Evolutionary conservation across 2,888 invertebrate species (phyloP).

Genomic region (Drosophila ustulata): DNA sequence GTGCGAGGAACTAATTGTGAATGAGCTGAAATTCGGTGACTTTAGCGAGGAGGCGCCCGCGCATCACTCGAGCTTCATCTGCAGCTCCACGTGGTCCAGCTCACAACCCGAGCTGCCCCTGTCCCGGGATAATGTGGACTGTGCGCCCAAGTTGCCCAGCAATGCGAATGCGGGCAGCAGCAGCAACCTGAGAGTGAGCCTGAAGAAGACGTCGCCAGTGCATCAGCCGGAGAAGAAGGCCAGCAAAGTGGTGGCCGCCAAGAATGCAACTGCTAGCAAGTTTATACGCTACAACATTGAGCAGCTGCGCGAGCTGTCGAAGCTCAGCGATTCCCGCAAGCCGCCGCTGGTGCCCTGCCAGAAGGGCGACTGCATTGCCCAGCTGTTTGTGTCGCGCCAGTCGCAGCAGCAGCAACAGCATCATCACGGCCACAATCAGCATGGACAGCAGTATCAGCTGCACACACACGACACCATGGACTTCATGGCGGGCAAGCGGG

Average conservation of each 20-base stretch:
- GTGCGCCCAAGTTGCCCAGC: conserved; percentile 24
- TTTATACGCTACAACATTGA: conserved; percentile 72
- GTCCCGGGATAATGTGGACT: conserved; percentile 58
- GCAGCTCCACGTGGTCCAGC: conserved; percentile 69
- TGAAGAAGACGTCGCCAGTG: conserved; percentile 40
- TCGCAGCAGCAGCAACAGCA: conserved; percentile 50
- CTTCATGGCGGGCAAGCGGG: conserved; percentile 73
- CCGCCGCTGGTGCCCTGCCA: conserved; percentile 78
- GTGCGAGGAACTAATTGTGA: conserved; percentile 27
- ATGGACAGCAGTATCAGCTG: conserved; percentile 79
- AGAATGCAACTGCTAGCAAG: conserved; percentile 21
- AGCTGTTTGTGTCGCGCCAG: conserved; percentile 79
- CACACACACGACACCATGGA: conserved; percentile 81
- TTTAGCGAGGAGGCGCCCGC: conserved; percentile 60
- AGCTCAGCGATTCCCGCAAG: conserved; percentile 67
- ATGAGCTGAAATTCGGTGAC: conserved; percentile 74
- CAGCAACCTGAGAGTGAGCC: neutral
- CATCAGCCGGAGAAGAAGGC: conserved; percentile 16
- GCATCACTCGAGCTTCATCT: conserved; percentile 55
- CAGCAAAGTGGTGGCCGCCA: conserved; percentile 7
- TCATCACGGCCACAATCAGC: conserved; percentile 63
- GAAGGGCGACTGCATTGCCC: conserved; percentile 79
- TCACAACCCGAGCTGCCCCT: conserved; percentile 30
- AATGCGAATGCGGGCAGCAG: neutral
- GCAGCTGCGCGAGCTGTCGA: conserved; percentile 70